Conservation (phyloP, 1,140 invertebrate species). For the Calliphora vicina region DNA sequence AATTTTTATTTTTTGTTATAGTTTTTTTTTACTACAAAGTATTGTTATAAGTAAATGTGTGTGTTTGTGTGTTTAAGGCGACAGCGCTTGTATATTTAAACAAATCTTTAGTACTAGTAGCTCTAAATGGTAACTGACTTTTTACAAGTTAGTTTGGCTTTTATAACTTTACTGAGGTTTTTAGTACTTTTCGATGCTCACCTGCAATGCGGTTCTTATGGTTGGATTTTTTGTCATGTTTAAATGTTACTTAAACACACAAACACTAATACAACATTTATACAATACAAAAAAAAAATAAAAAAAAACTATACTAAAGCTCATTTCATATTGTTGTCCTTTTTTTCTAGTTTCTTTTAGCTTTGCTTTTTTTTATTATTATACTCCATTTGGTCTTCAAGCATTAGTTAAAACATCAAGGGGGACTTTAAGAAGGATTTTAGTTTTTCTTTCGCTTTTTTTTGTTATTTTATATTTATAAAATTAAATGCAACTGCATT, state of each 20-base stretch:
- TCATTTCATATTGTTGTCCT: conserved; percentile 6
- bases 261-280: neutral
- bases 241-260: conserved; percentile 25
- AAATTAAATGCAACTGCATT: conserved; percentile 31
- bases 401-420: neutral
- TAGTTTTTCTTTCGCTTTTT: neutral
- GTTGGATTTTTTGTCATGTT: conserved; percentile 29
- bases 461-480: neutral
- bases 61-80: too few relatives aligned
- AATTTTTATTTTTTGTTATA: neutral
- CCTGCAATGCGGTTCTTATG: conserved; percentile 32
- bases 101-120: neutral
- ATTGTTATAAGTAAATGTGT: too few relatives aligned
- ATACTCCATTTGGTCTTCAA: neutral
- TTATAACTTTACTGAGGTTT: conserved; percentile 36
- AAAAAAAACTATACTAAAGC: too few relatives aligned
- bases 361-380: neutral
- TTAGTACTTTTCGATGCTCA: conserved; percentile 12
- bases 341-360: neutral
- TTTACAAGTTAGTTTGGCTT: conserved; percentile 35
- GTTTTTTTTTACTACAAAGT: too few relatives aligned
- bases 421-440: conserved; percentile 16
- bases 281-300: neutral
- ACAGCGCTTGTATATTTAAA: neutral
- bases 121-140: conserved; percentile 11